Evolutionary conservation across 2,113 vertebrate genomes (phyloP), one percentile per base, ranked within the genome.

Genomic region (Lampris incognitus): DNA sequence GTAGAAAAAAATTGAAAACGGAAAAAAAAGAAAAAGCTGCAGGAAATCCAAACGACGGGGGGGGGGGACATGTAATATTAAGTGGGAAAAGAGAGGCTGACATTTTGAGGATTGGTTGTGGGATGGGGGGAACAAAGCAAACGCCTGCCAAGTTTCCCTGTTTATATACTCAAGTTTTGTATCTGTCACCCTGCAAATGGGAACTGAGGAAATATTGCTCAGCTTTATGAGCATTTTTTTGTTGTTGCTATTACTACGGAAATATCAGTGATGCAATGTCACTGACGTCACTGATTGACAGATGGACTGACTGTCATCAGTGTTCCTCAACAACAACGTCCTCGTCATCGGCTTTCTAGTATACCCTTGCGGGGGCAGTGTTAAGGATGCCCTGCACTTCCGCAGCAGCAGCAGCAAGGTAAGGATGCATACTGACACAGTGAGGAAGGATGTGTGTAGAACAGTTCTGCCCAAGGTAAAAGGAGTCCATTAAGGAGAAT

Each of bases 1-100:
- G 85, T 82, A 73, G 61, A 86, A 86, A 86, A 86, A 83, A 83
- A 77, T 51, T 76, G 65, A 84, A 90, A 87, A 87, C 79, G 83
- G 84, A 77, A 46, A 38, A 46, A 1, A 1, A 41, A 62, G 55
- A 74, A 71, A 72, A 68, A 63, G 41, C 60, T 60, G 57, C 49
- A 46, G 77, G 75, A 85, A 81, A 85, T 76, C 74, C 64, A 85
- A 83, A 69, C 65, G 66, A 82, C 51, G 56, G 49, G 56, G 69
- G 68, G 58, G 68, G 68, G 73, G 65, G 54, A 72, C 74, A 79
- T 81, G 72, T 69, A 77, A 83, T 88, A 84, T 86, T 87, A 70
- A 85, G 85, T 41, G 67, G 52, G 69, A 72, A 76, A 80, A 84
- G 72, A 79, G 72, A 81, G 76, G 77, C 76, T 51, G 70, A 85